These are phyloP conservation scores for Enteromius anoplus DNA, from an alignment of 2,797 vertebrate species.

Conservation along the genomic window DNA sequence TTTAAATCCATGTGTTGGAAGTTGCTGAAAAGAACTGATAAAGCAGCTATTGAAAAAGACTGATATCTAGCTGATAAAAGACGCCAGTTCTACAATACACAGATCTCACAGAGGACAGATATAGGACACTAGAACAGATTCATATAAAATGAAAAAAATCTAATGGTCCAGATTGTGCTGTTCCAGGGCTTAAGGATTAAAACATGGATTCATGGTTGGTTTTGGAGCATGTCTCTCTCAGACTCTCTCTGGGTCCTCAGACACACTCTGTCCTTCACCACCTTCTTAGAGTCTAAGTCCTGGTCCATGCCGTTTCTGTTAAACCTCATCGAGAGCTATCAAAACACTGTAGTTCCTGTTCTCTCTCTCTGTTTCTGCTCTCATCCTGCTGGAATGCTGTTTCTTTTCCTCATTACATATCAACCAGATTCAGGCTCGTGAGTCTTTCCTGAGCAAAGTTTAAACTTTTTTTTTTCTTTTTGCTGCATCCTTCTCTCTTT, in stretches of 20 bases:
- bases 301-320: constrained; percentile 31
- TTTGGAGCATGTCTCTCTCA: not conserved
- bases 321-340: constrained; percentile 43
- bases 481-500: constrained; percentile 29
- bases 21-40: constrained; percentile 20
- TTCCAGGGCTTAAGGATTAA: constrained; percentile 4
- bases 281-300: constrained; percentile 21
- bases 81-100: not conserved
- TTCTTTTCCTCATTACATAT: constrained; percentile 54
- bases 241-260: constrained; percentile 3
- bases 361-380: constrained; percentile 10
- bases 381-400: constrained; percentile 42
- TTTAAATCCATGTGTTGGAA: constrained; percentile 13
- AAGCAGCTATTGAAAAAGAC: constrained; percentile 21
- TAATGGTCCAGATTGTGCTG: constrained; percentile 2
- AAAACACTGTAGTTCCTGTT: constrained; percentile 37
- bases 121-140: constrained; percentile 11
- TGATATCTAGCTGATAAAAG: constrained; percentile 7
- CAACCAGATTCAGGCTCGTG: constrained; percentile 41
- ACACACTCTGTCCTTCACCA: constrained; percentile 34
- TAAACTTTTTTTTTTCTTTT: constrained; percentile 28
- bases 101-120: constrained; percentile 2
- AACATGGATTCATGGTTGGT: not conserved
- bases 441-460: constrained; percentile 55
- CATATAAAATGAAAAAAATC: constrained; percentile 17